phyloP scores from a whole-genome alignment of 2,797 vertebrate species.

The Etheostoma perlongum region DNA sequence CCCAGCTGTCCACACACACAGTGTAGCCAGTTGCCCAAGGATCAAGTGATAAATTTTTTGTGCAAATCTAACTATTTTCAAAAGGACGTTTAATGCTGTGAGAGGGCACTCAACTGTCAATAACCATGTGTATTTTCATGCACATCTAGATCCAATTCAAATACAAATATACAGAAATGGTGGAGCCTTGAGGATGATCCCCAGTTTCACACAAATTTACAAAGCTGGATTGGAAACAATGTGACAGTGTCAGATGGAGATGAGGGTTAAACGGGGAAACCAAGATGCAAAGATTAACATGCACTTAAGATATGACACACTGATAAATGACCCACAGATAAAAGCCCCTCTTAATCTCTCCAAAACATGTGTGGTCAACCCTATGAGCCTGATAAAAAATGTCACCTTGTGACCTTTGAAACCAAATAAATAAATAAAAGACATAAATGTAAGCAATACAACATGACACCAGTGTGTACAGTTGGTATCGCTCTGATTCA shows the following conservation, averaged over 20 bases:
- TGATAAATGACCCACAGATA: slow-evolving; percentile 19
- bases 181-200: background rate
- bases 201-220: background rate
- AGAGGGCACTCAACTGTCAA: background rate
- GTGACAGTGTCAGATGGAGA: slow-evolving; percentile 25
- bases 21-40: background rate
- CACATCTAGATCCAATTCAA: background rate
- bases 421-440: slow-evolving; percentile 36
- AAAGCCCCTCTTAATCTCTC: slow-evolving; percentile 53
- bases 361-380: slow-evolving; percentile 22
- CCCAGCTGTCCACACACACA: background rate
- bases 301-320: slow-evolving; percentile 20
- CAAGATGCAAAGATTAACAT: slow-evolving; percentile 23
- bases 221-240: slow-evolving; percentile 20
- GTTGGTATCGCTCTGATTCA: slow-evolving; percentile 41
- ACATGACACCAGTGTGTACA: slow-evolving; percentile 23
- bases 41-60: background rate
- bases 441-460: slow-evolving; percentile 46
- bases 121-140: background rate
- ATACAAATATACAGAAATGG: background rate
- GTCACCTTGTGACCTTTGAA: slow-evolving; percentile 38
- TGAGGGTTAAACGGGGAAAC: slow-evolving; percentile 10
- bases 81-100: background rate
- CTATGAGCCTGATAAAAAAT: slow-evolving; percentile 4
- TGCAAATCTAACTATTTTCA: background rate